Evolutionary conservation across 2,113 vertebrate genomes (phyloP).

Genomic region (Erpornis zantholeuca): DNA sequence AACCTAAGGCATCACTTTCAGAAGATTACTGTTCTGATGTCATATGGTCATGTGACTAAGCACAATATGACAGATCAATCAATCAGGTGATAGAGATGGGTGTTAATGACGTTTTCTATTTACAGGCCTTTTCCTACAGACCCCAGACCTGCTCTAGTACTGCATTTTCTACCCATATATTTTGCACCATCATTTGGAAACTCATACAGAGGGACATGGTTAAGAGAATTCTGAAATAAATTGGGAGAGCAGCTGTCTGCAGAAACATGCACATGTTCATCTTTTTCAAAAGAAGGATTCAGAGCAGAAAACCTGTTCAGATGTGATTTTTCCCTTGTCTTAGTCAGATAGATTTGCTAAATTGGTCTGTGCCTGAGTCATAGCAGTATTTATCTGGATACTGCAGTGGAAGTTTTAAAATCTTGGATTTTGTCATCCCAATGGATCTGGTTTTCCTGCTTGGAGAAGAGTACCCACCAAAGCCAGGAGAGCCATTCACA

Average conservation of each 20-base stretch:
- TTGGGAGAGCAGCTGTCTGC: not conserved
- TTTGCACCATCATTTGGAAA: not conserved
- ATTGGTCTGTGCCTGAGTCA: not conserved
- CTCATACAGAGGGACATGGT: not conserved
- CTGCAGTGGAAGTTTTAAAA: not conserved
- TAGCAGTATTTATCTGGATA: not conserved
- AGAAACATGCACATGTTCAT: not conserved
- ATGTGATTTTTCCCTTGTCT: not conserved
- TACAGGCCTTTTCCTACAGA: not conserved
- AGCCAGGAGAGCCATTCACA: not conserved
- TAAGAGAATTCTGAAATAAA: not conserved
- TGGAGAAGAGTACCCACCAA: not conserved
- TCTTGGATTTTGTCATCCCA: not conserved
- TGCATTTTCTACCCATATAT: not conserved
- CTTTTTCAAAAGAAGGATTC: not conserved
- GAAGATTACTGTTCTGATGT: not conserved
- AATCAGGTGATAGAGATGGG: not conserved
- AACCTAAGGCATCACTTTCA: too few relatives aligned
- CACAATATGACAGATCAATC: not conserved
- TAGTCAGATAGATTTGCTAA: not conserved
- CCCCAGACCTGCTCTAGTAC: not conserved
- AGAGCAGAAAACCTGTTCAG: not conserved
- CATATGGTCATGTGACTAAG: not conserved
- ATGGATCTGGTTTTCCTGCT: not conserved
- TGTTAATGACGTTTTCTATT: not conserved